Conservation (phyloP, 2,797 vertebrate genomes). For the Menidia menidia region DNA sequence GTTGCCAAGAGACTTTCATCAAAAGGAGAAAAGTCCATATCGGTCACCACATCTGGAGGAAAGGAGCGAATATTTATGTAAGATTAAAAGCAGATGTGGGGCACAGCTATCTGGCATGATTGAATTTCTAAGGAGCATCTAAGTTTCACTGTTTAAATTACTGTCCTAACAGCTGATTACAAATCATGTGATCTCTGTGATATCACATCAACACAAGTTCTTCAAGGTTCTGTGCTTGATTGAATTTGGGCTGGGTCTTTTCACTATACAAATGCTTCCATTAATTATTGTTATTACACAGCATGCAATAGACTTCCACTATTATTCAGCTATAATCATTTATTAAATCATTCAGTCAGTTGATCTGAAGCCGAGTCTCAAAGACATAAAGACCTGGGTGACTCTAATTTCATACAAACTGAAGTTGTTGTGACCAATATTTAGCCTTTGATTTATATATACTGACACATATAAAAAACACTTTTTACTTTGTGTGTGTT, state of each 20-base stretch:
- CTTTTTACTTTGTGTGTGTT: neutral
- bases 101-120: constrained; percentile 8
- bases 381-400: too few relatives aligned
- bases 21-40: constrained; percentile 96
- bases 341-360: too few relatives aligned
- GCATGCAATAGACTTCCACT: too few relatives aligned
- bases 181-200: neutral
- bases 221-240: too few relatives aligned
- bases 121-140: neutral
- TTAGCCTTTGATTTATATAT: too few relatives aligned
- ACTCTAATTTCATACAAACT: too few relatives aligned
- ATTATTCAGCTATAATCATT: too few relatives aligned
- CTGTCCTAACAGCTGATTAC: constrained; percentile 3
- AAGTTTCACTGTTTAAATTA: constrained; percentile 13
- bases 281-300: too few relatives aligned
- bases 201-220: neutral
- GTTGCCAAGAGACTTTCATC: constrained; percentile 92
- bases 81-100: constrained; percentile 9
- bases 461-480: neutral
- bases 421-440: too few relatives aligned
- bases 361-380: too few relatives aligned
- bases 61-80: constrained; percentile 8
- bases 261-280: too few relatives aligned
- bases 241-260: too few relatives aligned
- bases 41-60: constrained; percentile 88